Conservation (phyloP, 1,140 invertebrate genomes). For the Doryteuthis pealeii region DNA sequence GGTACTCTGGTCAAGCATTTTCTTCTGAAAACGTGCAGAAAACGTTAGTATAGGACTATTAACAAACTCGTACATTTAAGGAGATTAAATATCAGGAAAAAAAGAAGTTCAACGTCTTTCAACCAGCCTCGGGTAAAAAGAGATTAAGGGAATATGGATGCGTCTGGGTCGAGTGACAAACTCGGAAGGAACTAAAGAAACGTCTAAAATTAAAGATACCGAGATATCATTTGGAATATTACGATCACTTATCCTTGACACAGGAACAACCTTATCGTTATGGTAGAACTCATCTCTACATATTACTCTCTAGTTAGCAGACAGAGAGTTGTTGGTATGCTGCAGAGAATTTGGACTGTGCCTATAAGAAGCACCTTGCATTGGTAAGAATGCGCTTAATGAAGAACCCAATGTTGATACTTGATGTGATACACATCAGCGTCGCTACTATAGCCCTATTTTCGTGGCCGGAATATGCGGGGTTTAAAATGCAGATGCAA, state of each 20-base stretch:
- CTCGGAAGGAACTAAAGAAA: too few relatives aligned
- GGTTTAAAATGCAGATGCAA: constrained; percentile 18
- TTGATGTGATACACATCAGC: constrained; percentile 31
- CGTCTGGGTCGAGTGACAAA: too few relatives aligned
- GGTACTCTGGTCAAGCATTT: constrained; percentile 41
- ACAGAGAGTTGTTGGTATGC: not conserved
- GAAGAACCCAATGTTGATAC: not conserved
- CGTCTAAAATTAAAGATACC: not conserved
- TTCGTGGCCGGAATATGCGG: constrained; percentile 6
- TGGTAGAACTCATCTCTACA: not conserved
- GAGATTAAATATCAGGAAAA: too few relatives aligned
- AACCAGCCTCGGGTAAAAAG: too few relatives aligned
- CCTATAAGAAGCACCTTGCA: too few relatives aligned
- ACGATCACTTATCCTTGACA: not conserved
- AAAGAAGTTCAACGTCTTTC: too few relatives aligned
- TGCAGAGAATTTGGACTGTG: not conserved
- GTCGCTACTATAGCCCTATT: constrained; percentile 51
- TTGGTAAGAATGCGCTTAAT: not conserved
- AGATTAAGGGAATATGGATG: too few relatives aligned
- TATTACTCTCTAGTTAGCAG: not conserved
- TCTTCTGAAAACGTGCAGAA: not conserved
- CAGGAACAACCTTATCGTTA: not conserved
- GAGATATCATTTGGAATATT: too few relatives aligned
- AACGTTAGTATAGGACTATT: too few relatives aligned
- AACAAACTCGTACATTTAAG: too few relatives aligned